These are phyloP conservation scores for Xanthia togata DNA, from an alignment of 2,888 invertebrate genomes.

Conservation along the genomic window DNA sequence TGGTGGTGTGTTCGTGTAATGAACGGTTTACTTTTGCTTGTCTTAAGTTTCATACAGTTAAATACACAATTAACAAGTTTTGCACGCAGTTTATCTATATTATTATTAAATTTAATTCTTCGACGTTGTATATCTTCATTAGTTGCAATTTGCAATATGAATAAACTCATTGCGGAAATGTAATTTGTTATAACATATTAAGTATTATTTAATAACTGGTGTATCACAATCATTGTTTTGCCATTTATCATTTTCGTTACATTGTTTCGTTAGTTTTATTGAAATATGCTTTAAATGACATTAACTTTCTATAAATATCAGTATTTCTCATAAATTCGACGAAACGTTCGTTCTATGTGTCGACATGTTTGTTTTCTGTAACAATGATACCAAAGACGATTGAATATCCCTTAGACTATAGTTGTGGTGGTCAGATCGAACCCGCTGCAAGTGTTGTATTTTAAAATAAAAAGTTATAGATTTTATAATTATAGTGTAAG, in stretches of 20 bases:
- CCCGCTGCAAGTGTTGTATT: conserved; percentile 82
- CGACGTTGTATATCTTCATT: conserved; percentile 40
- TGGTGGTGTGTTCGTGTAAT: conserved; percentile 29
- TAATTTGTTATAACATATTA: conserved; percentile 60
- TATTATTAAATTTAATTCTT: conserved; percentile 39
- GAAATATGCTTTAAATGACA: conserved; percentile 86
- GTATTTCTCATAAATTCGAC: conserved; percentile 79
- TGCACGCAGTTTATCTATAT: conserved; percentile 50
- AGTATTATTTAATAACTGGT: conserved; percentile 62
- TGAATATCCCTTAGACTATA: conserved; percentile 87
- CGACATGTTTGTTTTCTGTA: conserved; percentile 83
- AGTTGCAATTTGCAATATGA: conserved; percentile 48
- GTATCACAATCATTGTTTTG: conserved; percentile 76
- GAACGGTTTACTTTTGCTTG: conserved; percentile 42
- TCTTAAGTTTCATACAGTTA: conserved; percentile 39
- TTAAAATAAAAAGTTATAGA: conserved; percentile 83
- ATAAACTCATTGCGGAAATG: conserved; percentile 27
- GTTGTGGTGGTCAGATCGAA: conserved; percentile 74
- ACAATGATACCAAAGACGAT: conserved; percentile 90
- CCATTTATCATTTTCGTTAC: conserved; percentile 83
- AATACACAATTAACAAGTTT: conserved; percentile 61
- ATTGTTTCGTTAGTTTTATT: conserved; percentile 85
- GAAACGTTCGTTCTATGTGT: conserved; percentile 76
- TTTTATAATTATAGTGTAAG: conserved; percentile 83
- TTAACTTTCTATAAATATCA: conserved; percentile 84